A percentile compares a stretch with the other conserved stretches of the same genome.
Conservation (phyloP, 2,113 vertebrate species). For the Lasiurus borealis region DNA sequence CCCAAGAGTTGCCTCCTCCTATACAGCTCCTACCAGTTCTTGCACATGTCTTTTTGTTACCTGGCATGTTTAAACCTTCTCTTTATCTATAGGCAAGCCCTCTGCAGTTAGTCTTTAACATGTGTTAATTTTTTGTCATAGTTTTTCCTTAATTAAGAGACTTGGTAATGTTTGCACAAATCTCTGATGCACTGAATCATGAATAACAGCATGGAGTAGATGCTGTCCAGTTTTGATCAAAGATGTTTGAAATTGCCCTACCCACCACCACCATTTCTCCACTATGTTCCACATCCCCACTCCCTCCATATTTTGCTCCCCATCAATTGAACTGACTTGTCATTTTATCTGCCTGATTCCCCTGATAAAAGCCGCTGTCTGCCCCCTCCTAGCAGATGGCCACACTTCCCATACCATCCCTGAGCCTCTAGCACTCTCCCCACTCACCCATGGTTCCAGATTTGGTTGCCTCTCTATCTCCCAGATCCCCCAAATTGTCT, state of each 20-base stretch:
- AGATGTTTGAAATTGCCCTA: conserved; percentile 81
- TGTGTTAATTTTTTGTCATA: conserved; percentile 79
- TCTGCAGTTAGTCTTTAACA: conserved; percentile 85
- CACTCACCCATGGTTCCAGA: neutral
- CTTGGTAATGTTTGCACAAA: conserved; percentile 81
- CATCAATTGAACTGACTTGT: conserved; percentile 73
- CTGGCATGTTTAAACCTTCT: conserved; percentile 89
- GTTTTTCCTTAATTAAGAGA: conserved; percentile 82
- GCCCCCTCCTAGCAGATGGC: conserved; percentile 50
- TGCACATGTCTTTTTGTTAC: conserved; percentile 88
- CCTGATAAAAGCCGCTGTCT: conserved; percentile 70
- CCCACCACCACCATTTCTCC: neutral
- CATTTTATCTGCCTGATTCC: conserved; percentile 70
- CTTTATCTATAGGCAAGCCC: conserved; percentile 86
- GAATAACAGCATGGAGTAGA: conserved; percentile 74
- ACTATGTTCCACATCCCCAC: neutral
- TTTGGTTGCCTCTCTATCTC: neutral
- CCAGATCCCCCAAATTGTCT: neutral
- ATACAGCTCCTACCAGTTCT: conserved; percentile 85
- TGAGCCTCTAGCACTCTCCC: neutral
- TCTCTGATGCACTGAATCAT: conserved; percentile 83
- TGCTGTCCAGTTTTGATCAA: conserved; percentile 83
- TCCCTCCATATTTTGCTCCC: neutral
- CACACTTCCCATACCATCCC: neutral
- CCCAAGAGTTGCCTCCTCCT: conserved; percentile 87